Evolutionary conservation across 2,113 vertebrate species (phyloP), one percentile per base, ranked within the genome.

Genomic region (Neogobius melanostomus): DNA sequence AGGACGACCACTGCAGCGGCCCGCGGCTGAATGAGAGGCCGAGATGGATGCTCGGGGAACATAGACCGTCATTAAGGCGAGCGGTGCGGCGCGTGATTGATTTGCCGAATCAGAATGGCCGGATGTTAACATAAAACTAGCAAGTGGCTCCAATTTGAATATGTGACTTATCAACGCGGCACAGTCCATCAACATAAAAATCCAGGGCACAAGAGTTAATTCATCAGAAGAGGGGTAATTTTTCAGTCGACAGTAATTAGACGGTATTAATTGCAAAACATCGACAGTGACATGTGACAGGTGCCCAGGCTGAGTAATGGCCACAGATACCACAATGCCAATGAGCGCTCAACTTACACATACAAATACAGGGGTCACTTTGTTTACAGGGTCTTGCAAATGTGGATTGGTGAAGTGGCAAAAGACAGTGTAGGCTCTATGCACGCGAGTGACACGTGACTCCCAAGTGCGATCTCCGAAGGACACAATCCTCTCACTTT

Each of bases 181-280:
- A 77, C 90, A 92, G 89, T 91, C 85, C 74, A 89, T 91, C 82
- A 87, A 76, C 15, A 68, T 74, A 62, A 72, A 79, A 84, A 90
- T 56, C 66, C 76, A 62, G 62, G 1, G 63, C 62, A 83, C 53
- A 11, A 83, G 79, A 84, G 75, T 82, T 69, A 68, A 87, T 90
- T 86, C 85, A 84, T 82, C 65, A 66, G 72, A 76, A 83, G 80
- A 54, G 57, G 60, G 77, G 83, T 78, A 66, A 91, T 92, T 92
- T 90, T 89, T 90, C 90, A 92, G 76, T 75, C 64, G 66, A 61
- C 74, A 71, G 78, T 90, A 91, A 92, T 90, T 92, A 90, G 82
- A 77, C 71, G 60, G 75, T 80, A 85, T 88, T 90, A 88, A 91
- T 88, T 85, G 74, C 69, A 72, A 83, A 88, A 83, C 84, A 92